These are phyloP conservation scores for Jordanella pulchra DNA, from an alignment of 2,797 vertebrate species.

Conservation along the genomic window DNA sequence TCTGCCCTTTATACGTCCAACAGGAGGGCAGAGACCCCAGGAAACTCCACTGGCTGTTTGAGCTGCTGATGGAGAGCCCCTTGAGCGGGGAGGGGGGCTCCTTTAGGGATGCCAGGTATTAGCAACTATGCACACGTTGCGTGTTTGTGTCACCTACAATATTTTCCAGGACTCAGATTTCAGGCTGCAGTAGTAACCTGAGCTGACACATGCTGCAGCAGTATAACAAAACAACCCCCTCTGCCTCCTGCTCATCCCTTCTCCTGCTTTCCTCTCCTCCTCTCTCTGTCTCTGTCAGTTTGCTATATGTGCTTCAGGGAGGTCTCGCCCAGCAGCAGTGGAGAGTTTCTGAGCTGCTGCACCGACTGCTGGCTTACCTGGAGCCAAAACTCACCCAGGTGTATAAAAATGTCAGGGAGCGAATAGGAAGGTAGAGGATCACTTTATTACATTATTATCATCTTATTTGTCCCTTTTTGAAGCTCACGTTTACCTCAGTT, in stretches of 20 bases:
- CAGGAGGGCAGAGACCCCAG: constrained; percentile 96
- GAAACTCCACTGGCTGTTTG: constrained; percentile 95
- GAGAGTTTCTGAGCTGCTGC: constrained; percentile 92
- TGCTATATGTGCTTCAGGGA: constrained; percentile 94
- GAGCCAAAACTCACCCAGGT: constrained; percentile 97
- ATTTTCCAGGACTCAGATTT: constrained; percentile 58
- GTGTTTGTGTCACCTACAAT: constrained; percentile 19
- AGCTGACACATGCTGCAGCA: constrained; percentile 54
- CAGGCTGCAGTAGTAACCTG: constrained; percentile 54
- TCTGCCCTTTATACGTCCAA: constrained; percentile 39
- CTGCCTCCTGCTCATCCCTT: neutral
- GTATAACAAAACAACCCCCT: constrained; percentile 34
- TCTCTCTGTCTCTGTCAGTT: constrained; percentile 62
- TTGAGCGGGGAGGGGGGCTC: constrained; percentile 94
- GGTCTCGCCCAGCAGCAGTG: constrained; percentile 97
- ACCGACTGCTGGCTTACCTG: constrained; percentile 90
- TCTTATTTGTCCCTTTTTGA: constrained; percentile 17
- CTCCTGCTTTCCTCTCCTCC: neutral
- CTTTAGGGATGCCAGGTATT: constrained; percentile 85
- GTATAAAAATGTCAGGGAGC: constrained; percentile 96
- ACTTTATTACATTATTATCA: neutral
- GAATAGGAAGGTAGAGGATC: constrained; percentile 90
- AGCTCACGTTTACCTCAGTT: constrained; percentile 8
- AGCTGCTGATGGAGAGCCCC: constrained; percentile 93
- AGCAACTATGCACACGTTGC: constrained; percentile 6